Evolutionary conservation across 1,140 invertebrate species (phyloP).

Genomic region (Chrysopa pallens): DNA sequence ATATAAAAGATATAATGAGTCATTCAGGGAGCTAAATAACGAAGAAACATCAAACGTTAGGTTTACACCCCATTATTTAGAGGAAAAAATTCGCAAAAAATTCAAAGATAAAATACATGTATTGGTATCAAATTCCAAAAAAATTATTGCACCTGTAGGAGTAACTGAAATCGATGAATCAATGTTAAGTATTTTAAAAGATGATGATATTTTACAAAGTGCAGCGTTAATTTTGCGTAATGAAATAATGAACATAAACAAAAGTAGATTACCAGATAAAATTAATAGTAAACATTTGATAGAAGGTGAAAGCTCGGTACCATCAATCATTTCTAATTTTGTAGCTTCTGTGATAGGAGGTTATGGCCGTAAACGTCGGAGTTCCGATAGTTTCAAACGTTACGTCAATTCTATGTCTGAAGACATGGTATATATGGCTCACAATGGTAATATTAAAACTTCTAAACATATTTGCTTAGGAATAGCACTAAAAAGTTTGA

Average conservation of each 20-base stretch:
- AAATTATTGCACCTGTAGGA: constrained; percentile 8
- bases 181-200: constrained; percentile 10
- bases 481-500: constrained; percentile 16
- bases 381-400: no score
- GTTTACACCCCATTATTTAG: constrained; percentile 5
- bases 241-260: constrained; percentile 5
- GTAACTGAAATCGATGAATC: constrained; percentile 9
- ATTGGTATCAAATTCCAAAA: constrained; percentile 7
- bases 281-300: constrained; percentile 7
- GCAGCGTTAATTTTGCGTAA: constrained; percentile 9
- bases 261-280: constrained; percentile 8
- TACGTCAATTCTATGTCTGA: background rate
- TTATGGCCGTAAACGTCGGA: constrained; percentile 2
- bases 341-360: constrained; percentile 4
- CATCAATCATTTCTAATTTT: constrained; percentile 1
- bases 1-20: no score
- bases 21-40: no score
- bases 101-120: constrained; percentile 8
- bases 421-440: constrained; percentile 7
- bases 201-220: constrained; percentile 8
- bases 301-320: constrained; percentile 9
- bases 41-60: no score
- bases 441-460: constrained; percentile 8
- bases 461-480: constrained; percentile 12
- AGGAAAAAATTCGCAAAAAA: constrained; percentile 9